phyloP scores from a whole-genome alignment of 2,888 invertebrate genomes.

The Agrenia bidenticulata region DNA sequence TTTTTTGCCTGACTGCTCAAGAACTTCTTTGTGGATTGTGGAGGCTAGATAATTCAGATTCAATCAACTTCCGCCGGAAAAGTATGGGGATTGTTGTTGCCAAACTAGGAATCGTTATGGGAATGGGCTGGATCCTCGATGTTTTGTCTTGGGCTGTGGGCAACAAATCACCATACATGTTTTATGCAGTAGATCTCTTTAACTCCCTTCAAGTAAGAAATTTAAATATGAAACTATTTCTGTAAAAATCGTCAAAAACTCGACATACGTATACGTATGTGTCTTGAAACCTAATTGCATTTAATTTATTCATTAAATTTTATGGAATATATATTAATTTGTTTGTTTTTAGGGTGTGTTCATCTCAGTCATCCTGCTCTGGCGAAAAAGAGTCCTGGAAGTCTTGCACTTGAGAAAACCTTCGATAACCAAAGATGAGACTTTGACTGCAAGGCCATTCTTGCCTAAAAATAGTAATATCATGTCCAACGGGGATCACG shows the following conservation, averaged over 20 bases:
- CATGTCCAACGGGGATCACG: constrained; percentile 36
- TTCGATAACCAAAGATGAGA: constrained; percentile 51
- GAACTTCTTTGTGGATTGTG: constrained; percentile 51
- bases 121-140: constrained; percentile 52
- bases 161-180: constrained; percentile 40
- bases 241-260: too few relatives aligned
- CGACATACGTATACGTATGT: not conserved
- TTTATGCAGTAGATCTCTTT: constrained; percentile 48
- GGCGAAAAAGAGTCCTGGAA: constrained; percentile 51
- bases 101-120: constrained; percentile 52
- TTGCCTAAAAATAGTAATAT: constrained; percentile 29
- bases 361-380: constrained; percentile 50
- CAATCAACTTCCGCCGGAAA: constrained; percentile 49
- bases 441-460: constrained; percentile 50
- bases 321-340: too few relatives aligned
- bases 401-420: constrained; percentile 49
- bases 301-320: too few relatives aligned
- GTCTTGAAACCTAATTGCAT: not conserved
- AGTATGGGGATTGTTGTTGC: constrained; percentile 52
- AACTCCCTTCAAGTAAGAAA: constrained; percentile 47
- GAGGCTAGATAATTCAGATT: constrained; percentile 52
- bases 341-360: constrained; percentile 52
- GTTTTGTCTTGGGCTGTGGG: constrained; percentile 49
- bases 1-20: constrained; percentile 52
- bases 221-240: not conserved